Percentiles rank a stretch among this genome's conserved stretches.
Conservation (phyloP, 2,113 vertebrate genomes). For the Dasyprocta punctata region DNA sequence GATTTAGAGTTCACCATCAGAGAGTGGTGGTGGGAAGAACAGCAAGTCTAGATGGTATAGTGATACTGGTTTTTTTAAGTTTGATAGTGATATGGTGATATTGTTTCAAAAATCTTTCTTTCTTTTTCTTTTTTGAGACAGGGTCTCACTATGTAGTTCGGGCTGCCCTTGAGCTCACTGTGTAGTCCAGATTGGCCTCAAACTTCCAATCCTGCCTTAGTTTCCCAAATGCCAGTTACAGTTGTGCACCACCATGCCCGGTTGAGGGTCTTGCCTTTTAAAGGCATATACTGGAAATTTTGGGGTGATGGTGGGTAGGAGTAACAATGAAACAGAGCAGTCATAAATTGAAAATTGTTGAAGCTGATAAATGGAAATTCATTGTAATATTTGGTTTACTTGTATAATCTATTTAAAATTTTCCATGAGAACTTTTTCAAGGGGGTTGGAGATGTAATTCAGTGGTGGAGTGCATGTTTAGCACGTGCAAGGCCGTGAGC, state of each 20-base stretch:
- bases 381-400: not conserved
- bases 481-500: not conserved
- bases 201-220: not conserved
- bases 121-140: not conserved
- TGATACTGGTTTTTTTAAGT: not conserved
- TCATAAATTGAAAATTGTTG: not conserved
- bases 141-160: not conserved
- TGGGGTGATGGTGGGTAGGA: not conserved
- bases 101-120: not conserved
- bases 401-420: not conserved
- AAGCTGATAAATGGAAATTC: not conserved
- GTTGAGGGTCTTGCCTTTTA: not conserved
- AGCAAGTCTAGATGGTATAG: not conserved
- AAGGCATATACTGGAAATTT: not conserved
- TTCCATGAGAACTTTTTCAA: not conserved
- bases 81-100: not conserved
- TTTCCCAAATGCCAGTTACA: not conserved
- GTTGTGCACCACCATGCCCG: not conserved
- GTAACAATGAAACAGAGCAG: not conserved
- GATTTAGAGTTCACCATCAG: not conserved
- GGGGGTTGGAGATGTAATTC: not conserved
- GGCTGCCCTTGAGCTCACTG: not conserved
- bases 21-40: not conserved
- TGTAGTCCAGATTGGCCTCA: not conserved
- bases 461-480: not conserved